These are phyloP conservation scores for Penaeus japonicus DNA, from an alignment of 1,140 invertebrate species.

Conservation along the genomic window DNA sequence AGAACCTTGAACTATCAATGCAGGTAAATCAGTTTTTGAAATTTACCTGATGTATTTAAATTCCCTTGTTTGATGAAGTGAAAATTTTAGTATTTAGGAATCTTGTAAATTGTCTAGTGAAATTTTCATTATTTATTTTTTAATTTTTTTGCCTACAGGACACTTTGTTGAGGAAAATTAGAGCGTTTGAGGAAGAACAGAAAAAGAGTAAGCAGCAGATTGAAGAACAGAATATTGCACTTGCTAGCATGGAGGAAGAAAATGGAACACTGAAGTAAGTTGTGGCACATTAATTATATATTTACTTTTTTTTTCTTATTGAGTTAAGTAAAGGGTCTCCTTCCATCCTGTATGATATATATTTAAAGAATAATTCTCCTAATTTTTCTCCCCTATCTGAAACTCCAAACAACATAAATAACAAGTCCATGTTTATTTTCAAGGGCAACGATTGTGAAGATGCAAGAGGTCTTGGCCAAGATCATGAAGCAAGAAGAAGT, in stretches of 20 bases:
- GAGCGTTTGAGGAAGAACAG: slow-evolving; percentile 25
- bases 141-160: neutral
- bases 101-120: neutral
- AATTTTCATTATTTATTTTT: neutral
- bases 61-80: too few species aligned
- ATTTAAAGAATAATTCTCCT: too few species aligned
- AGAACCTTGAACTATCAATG: slow-evolving; percentile 44
- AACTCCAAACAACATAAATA: too few species aligned
- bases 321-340: too few species aligned
- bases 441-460: slow-evolving; percentile 28
- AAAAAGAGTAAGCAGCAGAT: slow-evolving; percentile 16
- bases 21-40: slow-evolving; percentile 10
- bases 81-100: too few species aligned
- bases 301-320: neutral
- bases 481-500: slow-evolving; percentile 16
- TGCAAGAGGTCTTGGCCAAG: slow-evolving; percentile 22
- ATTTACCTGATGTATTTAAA: neutral
- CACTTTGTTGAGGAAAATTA: slow-evolving; percentile 3
- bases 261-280: slow-evolving; percentile 37
- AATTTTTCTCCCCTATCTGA: too few species aligned
- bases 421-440: too few species aligned
- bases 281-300: neutral
- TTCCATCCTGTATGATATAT: too few species aligned
- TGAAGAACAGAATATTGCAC: slow-evolving; percentile 35
- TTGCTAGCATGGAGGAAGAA: slow-evolving; percentile 16